Evolutionary conservation across 2,113 vertebrate species (phyloP), one percentile per base, ranked within the genome.

Genomic region (Solea solea): DNA sequence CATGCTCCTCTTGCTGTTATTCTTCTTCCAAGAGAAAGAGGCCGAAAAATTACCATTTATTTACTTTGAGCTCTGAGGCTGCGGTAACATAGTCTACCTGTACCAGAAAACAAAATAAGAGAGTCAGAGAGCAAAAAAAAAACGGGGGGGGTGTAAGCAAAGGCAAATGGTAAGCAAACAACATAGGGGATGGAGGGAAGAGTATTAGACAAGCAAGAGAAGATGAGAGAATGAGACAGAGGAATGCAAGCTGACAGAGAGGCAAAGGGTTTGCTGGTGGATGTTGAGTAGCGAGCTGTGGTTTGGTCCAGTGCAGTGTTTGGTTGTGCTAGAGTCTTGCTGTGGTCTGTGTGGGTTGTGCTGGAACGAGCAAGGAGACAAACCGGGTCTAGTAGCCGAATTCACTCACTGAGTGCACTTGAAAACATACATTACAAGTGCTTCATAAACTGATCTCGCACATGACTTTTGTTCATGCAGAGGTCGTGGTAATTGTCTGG

Each of bases 31-130:
- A 81, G 77, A 89, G 87, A 91, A 91, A 89, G 85, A 91, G 84
- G 81, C 84, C 58, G 72, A 93, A 87, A 93, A 90, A 91, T 81
- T 76, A 86, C 81, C 64, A 91, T 93, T 90, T 92, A 92, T 92
- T 92, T 92, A 91, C 84, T 92, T 90, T 92, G 75, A 89, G 91
- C 72, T 90, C 69, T 73, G 65, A 72, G 75, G 82, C 86, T 90
- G 85, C 78, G 74, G 90, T 74, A 62, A 84, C 60, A 62, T 58
- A n/a, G 66, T 28, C 63, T 82, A 84, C 78, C 85, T 83, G 72
- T 60, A 51, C 65, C 42, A 57, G 41, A 46, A 9, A 64, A 21
- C 21, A 45, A 40, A 78, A 41, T 70, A 46, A 76, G 58, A 60
- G 15, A 82, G 78, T 70, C 63, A 78, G 62, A 82, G 39, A 78